A percentile compares a stretch with the other conserved stretches of the same genome.
Conservation (phyloP, 92 coral and sea anemone species). For the Metridium senile region DNA sequence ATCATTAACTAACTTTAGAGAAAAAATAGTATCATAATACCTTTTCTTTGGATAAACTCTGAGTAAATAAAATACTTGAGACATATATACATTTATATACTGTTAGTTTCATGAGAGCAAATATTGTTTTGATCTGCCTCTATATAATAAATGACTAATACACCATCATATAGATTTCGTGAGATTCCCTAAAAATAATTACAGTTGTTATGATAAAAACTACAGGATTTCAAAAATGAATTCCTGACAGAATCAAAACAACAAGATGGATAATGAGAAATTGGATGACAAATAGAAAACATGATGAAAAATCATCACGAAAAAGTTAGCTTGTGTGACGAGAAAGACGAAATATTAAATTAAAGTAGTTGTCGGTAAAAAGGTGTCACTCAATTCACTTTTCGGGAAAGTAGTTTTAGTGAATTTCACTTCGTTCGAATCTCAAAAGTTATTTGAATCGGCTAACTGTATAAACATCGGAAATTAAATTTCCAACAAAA, state of each 20-base stretch:
- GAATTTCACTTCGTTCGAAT: background rate
- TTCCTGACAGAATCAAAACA: background rate
- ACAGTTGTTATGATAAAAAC: background rate
- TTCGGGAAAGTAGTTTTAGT: background rate
- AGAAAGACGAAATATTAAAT: background rate
- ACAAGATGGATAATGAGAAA: background rate
- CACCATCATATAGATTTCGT: background rate
- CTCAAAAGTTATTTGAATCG: background rate
- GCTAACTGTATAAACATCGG: slow-evolving; percentile 17
- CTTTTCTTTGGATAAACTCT: too few species aligned
- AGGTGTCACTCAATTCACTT: background rate
- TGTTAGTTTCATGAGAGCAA: too few species aligned
- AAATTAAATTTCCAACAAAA: slow-evolving; percentile 20
- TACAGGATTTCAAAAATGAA: background rate
- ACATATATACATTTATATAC: too few species aligned
- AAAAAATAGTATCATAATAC: too few species aligned
- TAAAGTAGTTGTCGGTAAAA: background rate
- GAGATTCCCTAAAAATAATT: background rate
- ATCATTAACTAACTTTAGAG: background rate
- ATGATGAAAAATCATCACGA: background rate
- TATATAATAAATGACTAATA: too few species aligned
- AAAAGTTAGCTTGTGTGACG: background rate
- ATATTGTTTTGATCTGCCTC: too few species aligned
- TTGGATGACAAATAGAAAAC: background rate
- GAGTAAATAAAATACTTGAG: too few species aligned